Evolutionary conservation across 92 coral and sea anemone genomes (phyloP), one percentile per base, ranked within the genome.

Genomic region (Hydrozoanthus gracilis): DNA sequence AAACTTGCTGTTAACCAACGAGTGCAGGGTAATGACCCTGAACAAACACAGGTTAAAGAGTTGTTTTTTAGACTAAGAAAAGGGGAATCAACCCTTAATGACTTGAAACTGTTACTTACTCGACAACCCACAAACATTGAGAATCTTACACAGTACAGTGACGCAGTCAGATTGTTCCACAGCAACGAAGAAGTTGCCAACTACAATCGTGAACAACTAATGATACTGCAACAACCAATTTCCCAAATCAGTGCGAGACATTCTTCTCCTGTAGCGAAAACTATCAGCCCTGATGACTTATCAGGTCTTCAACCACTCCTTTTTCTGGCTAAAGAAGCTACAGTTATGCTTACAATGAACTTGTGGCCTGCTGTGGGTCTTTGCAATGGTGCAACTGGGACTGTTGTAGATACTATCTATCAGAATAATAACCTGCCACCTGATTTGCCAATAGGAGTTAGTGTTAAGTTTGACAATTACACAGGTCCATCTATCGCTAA

Each of bases 371-470:
- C 69, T n/a, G 16, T 11, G 16, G 16, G n/a, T 11, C n/a, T 64
- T 64, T 64, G 69, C 86, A 27, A 27, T 27, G 39, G 39, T 27
- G 39, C 39, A 27, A 27, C 39, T 27, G 39, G 39, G 39, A 27
- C 86, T 14, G 18, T 82, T 14, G 86, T 69, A 82, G 86, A 51
- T 66, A 61, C 64, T 9, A 73, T 67, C 13, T 14, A 82, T n/a
- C 60, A 51, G 4, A 69, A 82, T 18, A 82, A 82, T 18, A 52
- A 27, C 39, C 39, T 0, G 39, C 39, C 39, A 27, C 39, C 39
- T 27, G 39, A 27, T 27, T 27, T 27, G 39, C 39, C 39, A 27
- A 27, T 27, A 27, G 39, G 1, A 27, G 39, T 27, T 27, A 27
- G n/a, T n/a, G n/a, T 27, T 27, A 27, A 27, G 39, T 27, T 27